Evolutionary conservation across 2,888 invertebrate species (phyloP), one percentile per base, ranked within the genome.

Genomic region (Apamea sordens): DNA sequence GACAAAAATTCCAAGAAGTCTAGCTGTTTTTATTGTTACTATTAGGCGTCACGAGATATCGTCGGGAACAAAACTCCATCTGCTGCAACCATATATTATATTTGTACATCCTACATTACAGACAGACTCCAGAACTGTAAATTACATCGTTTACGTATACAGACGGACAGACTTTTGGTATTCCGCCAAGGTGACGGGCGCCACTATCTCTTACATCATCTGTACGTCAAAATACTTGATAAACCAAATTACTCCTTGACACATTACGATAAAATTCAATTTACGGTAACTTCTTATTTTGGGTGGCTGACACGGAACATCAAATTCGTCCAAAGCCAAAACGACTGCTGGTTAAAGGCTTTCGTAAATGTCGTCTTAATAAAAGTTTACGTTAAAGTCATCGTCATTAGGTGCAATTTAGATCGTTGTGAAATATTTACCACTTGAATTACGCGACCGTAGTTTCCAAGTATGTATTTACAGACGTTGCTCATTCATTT

Each of bases 151-250:
- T 88, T 88, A 88, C 90, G 91, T 90, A 89, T 87, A 85, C 86
- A 81, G 82, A 83, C 89, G 65, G 89, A 89, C 90, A 91, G 91
- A 89, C 90, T 87, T 82, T 94, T 94, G 94, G 94, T 91, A 84
- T 85, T 73, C 76, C 92, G 94, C 94, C 94, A 94, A 93, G 88
- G 87, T 81, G 91, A 89, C 89, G 88, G 89, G 89, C 92, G 89
- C 91, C 88, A 79, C 84, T 82, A 85, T 80, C 80, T 89, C 86
- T 90, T 89, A 91, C 90, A 89, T 92, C 90, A 90, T 78, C 65
- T 67, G 50, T 77, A 82, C 70, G 78, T 73, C 50, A 69, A 85
- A 88, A 79, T 64, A 80, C 68, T 68, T 53, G 1, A 77, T 77
- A 82, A 85, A 72, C 76, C 56, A 90, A 84, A 83, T 76, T 71